Conservation (phyloP, 2,888 invertebrate genomes). For the Chloroclysta siterata region DNA sequence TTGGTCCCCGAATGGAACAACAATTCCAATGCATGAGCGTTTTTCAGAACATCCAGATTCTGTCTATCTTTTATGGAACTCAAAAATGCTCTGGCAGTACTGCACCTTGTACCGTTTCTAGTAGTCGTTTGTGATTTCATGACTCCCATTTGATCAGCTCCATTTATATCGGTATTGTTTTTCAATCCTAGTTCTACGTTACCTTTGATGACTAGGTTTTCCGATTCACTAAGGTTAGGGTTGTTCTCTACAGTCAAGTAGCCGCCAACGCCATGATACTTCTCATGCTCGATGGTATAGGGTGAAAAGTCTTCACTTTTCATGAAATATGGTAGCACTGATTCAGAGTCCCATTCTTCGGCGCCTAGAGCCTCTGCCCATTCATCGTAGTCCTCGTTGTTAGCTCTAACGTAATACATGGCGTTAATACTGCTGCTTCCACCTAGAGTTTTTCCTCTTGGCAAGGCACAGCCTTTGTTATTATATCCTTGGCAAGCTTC, state of each 20-base stretch:
- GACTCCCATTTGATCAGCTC: slow-evolving; percentile 76
- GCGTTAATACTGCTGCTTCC: slow-evolving; percentile 85
- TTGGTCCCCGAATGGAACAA: slow-evolving; percentile 78
- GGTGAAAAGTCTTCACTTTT: slow-evolving; percentile 75
- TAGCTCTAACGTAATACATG: slow-evolving; percentile 85
- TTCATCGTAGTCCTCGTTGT: slow-evolving; percentile 78
- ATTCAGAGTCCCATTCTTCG: slow-evolving; percentile 83
- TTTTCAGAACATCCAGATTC: slow-evolving; percentile 77
- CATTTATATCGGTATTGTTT: slow-evolving; percentile 66
- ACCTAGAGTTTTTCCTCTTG: slow-evolving; percentile 87
- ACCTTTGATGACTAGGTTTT: slow-evolving; percentile 62
- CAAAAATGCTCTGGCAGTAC: slow-evolving; percentile 83
- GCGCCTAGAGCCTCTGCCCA: slow-evolving; percentile 82
- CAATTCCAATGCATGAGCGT: slow-evolving; percentile 81
- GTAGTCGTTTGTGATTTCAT: slow-evolving; percentile 71
- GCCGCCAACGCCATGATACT: slow-evolving; percentile 68
- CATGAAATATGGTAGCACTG: slow-evolving; percentile 77
- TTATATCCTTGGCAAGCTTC: slow-evolving; percentile 70
- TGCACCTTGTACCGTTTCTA: slow-evolving; percentile 74
- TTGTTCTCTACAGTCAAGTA: slow-evolving; percentile 67
- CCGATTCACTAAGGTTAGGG: slow-evolving; percentile 47
- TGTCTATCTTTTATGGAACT: slow-evolving; percentile 61
- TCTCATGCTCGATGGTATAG: slow-evolving; percentile 44
- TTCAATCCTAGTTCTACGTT: slow-evolving; percentile 73
- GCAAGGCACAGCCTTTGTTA: slow-evolving; percentile 74